A percentile compares a stretch with the other conserved stretches of the same genome.
These are phyloP conservation scores for Micromys minutus DNA, from an alignment of 2,113 vertebrate genomes.

Conservation along the genomic window DNA sequence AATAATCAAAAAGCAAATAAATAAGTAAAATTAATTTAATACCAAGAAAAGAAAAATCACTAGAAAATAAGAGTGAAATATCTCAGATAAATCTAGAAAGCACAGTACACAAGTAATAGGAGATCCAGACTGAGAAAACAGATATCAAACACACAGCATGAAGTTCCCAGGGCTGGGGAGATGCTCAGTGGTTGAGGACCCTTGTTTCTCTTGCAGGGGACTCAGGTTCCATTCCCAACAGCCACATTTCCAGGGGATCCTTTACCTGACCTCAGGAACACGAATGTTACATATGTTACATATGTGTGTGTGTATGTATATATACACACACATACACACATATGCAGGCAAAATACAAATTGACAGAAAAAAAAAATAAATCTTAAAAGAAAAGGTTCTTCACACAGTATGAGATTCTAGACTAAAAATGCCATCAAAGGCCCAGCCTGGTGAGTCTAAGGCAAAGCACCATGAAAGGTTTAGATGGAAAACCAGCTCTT, in stretches of 20 bases:
- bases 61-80: not conserved
- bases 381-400: not conserved
- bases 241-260: not conserved
- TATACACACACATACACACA: too few species aligned
- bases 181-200: not conserved
- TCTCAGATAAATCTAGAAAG: conserved; percentile 22
- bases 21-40: too few species aligned
- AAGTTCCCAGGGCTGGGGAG: not conserved
- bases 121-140: not conserved
- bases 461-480: not conserved
- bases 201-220: not conserved
- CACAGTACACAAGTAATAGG: not conserved
- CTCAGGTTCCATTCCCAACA: not conserved
- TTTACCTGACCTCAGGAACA: not conserved
- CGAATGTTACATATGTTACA: not conserved
- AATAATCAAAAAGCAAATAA: too few species aligned
- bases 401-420: not conserved
- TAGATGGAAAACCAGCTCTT: not conserved
- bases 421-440: not conserved
- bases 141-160: not conserved
- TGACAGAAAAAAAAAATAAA: not conserved
- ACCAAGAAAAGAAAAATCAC: too few species aligned
- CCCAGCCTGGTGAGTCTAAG: not conserved
- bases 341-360: not conserved
- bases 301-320: too few species aligned